These are phyloP conservation scores for Orthochromis indermauri DNA, from an alignment of 2,113 vertebrate species.

Conservation along the genomic window DNA sequence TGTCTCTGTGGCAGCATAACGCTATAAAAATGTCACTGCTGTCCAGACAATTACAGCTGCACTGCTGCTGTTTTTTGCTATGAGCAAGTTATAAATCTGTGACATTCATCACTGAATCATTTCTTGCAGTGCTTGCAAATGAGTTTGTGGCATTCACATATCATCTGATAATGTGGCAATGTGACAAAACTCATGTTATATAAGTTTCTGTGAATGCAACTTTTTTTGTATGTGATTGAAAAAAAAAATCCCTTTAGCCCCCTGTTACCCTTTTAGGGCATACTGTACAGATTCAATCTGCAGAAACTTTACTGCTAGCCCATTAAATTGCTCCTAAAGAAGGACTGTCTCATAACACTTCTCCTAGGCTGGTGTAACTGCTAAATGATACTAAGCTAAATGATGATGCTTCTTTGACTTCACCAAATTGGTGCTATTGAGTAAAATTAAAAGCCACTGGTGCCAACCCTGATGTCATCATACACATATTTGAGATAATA, in stretches of 20 bases:
- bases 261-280: not conserved
- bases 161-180: not conserved
- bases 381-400: not conserved
- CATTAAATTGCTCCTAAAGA: not conserved
- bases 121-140: not conserved
- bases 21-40: conserved; percentile 25
- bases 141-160: not conserved
- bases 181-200: not conserved
- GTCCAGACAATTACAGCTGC: not conserved
- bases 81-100: not conserved
- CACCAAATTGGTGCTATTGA: not conserved
- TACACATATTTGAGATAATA: not conserved
- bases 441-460: not conserved
- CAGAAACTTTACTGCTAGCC: not conserved
- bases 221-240: not conserved
- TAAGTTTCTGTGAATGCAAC: not conserved
- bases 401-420: not conserved
- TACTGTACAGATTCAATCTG: not conserved
- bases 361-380: not conserved
- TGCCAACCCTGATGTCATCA: not conserved
- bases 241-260: not conserved
- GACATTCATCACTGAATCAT: not conserved
- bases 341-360: not conserved
- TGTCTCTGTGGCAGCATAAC: not conserved
- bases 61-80: not conserved